These are phyloP conservation scores for Carassius carassius DNA, from an alignment of 2,113 vertebrate genomes.

Conservation along the genomic window DNA sequence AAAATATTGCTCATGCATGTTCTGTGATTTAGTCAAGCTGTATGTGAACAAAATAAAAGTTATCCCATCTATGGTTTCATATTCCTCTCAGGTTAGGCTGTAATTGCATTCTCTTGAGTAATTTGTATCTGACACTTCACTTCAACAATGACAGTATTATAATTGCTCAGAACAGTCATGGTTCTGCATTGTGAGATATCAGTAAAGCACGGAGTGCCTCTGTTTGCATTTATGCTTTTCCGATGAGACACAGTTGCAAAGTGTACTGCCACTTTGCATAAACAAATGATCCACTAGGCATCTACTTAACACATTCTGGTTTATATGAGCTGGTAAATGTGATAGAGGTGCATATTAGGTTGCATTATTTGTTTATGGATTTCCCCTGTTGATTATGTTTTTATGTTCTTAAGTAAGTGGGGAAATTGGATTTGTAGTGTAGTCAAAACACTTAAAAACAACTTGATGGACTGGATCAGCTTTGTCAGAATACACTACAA, in stretches of 20 bases:
- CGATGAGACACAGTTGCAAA: conserved; percentile 26
- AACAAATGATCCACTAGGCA: conserved; percentile 23
- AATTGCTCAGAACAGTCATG: conserved; percentile 71
- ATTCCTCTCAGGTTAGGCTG: conserved; percentile 64
- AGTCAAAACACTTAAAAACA: conserved; percentile 15
- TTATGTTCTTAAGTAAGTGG: conserved; percentile 6
- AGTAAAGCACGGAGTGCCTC: conserved; percentile 57
- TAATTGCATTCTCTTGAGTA: conserved; percentile 71
- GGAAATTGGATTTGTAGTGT: neutral
- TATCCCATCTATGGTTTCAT: conserved; percentile 52
- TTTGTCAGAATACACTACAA: conserved; percentile 8
- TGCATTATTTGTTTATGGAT: neutral
- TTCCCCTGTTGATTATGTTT: neutral
- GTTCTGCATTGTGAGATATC: conserved; percentile 66
- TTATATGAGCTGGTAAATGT: neutral
- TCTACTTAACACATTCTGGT: conserved; percentile 13
- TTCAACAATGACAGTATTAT: conserved; percentile 70
- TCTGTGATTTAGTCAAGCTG: conserved; percentile 49
- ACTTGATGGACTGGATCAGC: neutral
- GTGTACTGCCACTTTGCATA: conserved; percentile 26
- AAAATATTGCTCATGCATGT: neutral
- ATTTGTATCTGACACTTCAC: conserved; percentile 71
- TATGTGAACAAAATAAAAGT: conserved; percentile 56
- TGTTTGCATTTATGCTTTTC: conserved; percentile 31
- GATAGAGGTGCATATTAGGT: neutral